A percentile compares a stretch with the other conserved stretches of the same genome.
Conservation (phyloP, 1,140 invertebrate species). For the Riptortus pedestris region DNA sequence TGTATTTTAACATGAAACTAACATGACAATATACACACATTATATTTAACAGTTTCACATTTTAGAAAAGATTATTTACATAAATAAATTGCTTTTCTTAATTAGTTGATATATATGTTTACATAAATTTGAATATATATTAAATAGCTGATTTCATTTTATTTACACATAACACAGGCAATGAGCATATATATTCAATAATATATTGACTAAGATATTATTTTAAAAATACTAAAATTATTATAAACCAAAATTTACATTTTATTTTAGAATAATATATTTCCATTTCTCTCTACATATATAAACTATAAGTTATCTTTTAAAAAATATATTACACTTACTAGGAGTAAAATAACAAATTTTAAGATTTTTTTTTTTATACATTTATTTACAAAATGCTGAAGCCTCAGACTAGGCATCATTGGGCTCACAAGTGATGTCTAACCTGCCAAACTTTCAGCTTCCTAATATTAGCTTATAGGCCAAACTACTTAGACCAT, state of each 20-base stretch:
- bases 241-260: not conserved
- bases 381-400: conserved; percentile 27
- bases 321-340: not conserved
- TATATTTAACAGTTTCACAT: conserved; percentile 1
- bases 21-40: not conserved
- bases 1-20: conserved; percentile 11
- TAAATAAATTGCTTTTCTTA: conserved; percentile 1
- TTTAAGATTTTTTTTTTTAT: conserved; percentile 21
- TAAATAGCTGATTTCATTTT: not conserved
- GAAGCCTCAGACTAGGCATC: conserved; percentile 23
- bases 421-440: conserved; percentile 30
- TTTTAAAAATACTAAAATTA: conserved; percentile 18
- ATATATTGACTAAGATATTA: conserved; percentile 14
- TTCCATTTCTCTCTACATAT: not conserved
- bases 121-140: not conserved
- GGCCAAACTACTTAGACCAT: conserved; percentile 33
- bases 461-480: not conserved
- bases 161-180: conserved; percentile 22
- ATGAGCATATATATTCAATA: conserved; percentile 23
- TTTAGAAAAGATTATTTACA: conserved; percentile 9
- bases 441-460: not conserved
- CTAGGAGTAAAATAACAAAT: not conserved
- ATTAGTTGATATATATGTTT: not conserved
- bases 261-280: not conserved
- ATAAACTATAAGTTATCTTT: not conserved